A percentile compares a stretch with the other conserved stretches of the same genome.
Conservation (phyloP, 2,888 invertebrate species). For the Lepidochitona cinerea region DNA sequence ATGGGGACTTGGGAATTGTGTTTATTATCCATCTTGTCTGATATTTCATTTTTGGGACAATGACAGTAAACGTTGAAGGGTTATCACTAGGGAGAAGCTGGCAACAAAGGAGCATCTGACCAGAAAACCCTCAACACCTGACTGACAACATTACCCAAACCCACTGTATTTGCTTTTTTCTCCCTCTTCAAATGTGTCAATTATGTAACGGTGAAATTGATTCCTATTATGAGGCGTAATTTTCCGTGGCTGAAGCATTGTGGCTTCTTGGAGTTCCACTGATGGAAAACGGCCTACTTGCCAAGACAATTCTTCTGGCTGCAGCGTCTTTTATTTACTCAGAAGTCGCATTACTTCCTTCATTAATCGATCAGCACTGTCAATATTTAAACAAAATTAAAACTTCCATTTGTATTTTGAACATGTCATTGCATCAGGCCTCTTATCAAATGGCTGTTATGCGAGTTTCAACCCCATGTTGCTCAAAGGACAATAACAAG, state of each 20-base stretch:
- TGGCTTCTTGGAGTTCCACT: neutral
- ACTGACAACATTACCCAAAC: neutral
- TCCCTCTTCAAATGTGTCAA: conserved; percentile 3
- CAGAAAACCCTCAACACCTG: neutral
- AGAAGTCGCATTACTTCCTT: neutral
- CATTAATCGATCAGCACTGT: conserved; percentile 8
- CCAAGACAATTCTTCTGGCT: neutral
- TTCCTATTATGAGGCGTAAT: neutral
- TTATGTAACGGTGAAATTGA: conserved; percentile 8
- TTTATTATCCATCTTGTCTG: conserved; percentile 5
- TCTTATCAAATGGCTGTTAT: too few relatives aligned
- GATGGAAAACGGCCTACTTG: neutral
- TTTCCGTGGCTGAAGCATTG: neutral
- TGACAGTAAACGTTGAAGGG: neutral
- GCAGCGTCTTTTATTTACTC: neutral
- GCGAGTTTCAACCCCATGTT: too few relatives aligned
- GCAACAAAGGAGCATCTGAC: neutral
- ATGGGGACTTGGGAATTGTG: conserved; percentile 1
- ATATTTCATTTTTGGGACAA: conserved; percentile 6
- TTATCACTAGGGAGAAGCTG: neutral
- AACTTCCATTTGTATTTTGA: conserved; percentile 5
- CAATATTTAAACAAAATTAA: conserved; percentile 6
- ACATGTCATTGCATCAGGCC: neutral
- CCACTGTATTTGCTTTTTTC: neutral
- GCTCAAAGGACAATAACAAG: too few relatives aligned